Percentiles rank a stretch among this genome's conserved stretches.
These are phyloP conservation scores for Drosophila borealis DNA, from an alignment of 2,888 invertebrate genomes.

Conservation along the genomic window DNA sequence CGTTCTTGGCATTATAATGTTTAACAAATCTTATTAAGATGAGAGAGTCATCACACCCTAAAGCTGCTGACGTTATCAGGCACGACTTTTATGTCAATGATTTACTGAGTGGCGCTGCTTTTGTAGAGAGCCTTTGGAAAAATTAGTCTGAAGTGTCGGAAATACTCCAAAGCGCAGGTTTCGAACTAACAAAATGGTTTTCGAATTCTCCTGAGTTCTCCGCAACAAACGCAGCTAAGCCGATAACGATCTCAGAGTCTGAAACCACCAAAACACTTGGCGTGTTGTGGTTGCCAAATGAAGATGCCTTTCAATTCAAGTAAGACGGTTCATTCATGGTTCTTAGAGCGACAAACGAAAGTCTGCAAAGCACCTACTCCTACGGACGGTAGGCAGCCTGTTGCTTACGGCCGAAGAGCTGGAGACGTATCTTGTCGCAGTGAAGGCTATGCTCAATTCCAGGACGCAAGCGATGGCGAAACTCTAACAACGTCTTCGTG, in stretches of 20 bases:
- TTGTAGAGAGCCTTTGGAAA: no score
- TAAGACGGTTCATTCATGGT: no score
- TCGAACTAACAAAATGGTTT: conserved; percentile 10
- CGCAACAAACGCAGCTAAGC: background rate
- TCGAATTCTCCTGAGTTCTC: conserved; percentile 8
- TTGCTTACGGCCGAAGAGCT: no score
- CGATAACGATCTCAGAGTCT: background rate
- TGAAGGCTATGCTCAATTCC: no score
- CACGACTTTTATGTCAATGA: no score
- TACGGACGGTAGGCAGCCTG: no score
- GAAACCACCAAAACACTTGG: background rate
- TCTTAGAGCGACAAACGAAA: no score
- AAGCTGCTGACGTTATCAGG: no score
- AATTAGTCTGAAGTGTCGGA: background rate
- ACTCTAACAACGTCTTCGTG: no score
- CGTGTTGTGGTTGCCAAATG: background rate
- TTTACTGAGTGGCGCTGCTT: background rate
- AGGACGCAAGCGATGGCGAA: no score
- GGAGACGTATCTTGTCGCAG: no score
- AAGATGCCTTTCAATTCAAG: background rate
- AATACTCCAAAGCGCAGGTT: conserved; percentile 1
- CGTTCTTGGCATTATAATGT: background rate
- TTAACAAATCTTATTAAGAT: background rate
- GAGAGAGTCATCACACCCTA: background rate
- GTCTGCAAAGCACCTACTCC: no score